These are phyloP conservation scores for Hyalella azteca DNA, from an alignment of 2,888 invertebrate species.

Conservation along the genomic window DNA sequence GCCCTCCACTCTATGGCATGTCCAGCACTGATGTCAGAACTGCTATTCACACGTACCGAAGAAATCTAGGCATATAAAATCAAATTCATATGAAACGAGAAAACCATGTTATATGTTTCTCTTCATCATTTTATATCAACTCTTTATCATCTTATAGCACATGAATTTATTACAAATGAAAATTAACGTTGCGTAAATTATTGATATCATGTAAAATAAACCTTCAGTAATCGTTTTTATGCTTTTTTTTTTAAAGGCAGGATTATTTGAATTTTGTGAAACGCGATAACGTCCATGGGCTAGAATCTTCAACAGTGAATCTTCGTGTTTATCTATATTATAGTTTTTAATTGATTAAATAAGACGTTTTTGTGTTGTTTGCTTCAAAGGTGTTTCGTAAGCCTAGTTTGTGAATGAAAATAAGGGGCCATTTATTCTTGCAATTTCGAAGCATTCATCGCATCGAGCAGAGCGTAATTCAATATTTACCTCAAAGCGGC, in stretches of 20 bases:
- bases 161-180: no score
- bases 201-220: no score
- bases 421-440: neutral
- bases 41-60: neutral
- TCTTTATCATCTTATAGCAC: neutral
- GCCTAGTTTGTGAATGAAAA: neutral
- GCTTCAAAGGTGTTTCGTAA: neutral
- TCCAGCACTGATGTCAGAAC: no score
- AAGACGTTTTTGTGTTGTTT: neutral
- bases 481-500: neutral
- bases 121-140: neutral
- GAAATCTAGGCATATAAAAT: neutral
- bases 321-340: no score
- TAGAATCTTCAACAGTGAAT: no score
- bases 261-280: no score
- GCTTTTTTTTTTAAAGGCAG: no score
- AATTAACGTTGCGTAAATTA: no score
- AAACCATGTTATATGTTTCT: neutral
- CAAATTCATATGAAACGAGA: neutral
- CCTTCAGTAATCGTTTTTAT: no score
- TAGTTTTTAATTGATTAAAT: neutral
- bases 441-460: neutral
- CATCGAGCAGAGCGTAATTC: neutral
- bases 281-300: no score
- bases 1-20: no score